Base-by-base conservation (phyloP, 1,140 invertebrate species). In the Saccostrea cuccullata region DNA sequence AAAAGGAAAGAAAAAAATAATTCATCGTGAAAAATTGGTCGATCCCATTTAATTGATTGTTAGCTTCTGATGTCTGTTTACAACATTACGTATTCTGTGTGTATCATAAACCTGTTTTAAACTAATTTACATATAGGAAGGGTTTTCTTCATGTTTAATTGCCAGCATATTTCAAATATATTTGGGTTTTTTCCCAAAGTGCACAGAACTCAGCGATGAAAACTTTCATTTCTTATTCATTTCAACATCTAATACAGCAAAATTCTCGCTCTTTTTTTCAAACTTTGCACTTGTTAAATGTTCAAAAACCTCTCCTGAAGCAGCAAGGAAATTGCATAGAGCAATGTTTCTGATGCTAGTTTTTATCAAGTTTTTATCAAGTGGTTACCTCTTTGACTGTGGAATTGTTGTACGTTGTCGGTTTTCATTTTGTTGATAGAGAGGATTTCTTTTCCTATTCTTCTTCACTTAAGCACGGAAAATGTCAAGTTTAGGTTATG, bases 361-460 rank as follows among this genome's bases (percentile, higher is more conserved):
- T 77, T 77, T 77, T 77, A 77, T 36, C 70, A 77, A 30, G 23
- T 77, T 77, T 77, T 77, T 77, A 77, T 36, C 70, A 77, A 26
- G 70, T 77, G 70, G 30, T 77, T 13, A 30, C 12, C 23, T 36
- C 70, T 77, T 30, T 77, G 26, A 36, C 26, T 36, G 15, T 15
- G 15, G 30, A 26, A 77, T 15, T 15, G 70, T 6, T 77, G 11
- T 30, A 15, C 23, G 30, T 77, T 77, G 70, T 77, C 70, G 30
- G 70, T 30, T 77, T 30, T 36, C 11, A 17, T 77, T 15, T 36
- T 77, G 13, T 77, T 77, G 70, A 77, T 30, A 17, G 8, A 36
- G 70, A 47, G 23, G 70, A 30, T 36, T 26, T 64, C 15, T 6
- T 17, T 17, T 64, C 17, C 17, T n/a, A n/a, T n/a, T 17, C n/a